Conservation (phyloP, 2,797 vertebrate genomes). For the Eptatretus atami region DNA sequence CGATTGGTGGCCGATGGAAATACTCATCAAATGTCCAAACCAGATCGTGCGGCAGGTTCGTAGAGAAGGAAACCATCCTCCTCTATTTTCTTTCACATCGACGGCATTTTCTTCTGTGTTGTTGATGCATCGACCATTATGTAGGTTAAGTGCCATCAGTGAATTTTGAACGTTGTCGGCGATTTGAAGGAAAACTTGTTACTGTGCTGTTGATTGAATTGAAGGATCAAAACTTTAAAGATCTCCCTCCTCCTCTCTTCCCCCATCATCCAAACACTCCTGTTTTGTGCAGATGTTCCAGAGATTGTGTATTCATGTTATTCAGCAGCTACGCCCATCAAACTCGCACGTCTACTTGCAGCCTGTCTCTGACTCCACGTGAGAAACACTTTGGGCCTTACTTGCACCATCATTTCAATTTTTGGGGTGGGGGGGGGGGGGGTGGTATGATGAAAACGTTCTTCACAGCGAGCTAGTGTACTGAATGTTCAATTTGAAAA, state of each 20-base stretch:
- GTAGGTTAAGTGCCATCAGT: background rate
- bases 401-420: background rate
- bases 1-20: conserved; percentile 99
- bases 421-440: background rate
- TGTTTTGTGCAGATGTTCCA: conserved; percentile 61
- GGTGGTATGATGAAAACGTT: too few relatives aligned
- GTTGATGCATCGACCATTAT: background rate
- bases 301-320: conserved; percentile 84
- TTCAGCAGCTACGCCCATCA: conserved; percentile 63
- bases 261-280: background rate
- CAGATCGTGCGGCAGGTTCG: conserved; percentile 81
- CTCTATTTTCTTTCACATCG: too few relatives aligned
- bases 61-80: too few relatives aligned
- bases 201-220: too few relatives aligned
- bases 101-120: too few relatives aligned
- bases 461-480: background rate
- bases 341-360: conserved; percentile 94
- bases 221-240: too few relatives aligned
- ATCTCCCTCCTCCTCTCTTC: background rate
- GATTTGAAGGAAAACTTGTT: too few relatives aligned
- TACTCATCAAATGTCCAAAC: conserved; percentile 94
- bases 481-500: background rate
- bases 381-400: conserved; percentile 8
- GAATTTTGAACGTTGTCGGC: background rate
- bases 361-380: conserved; percentile 93